Percentiles rank a stretch among this genome's conserved stretches.
These are phyloP conservation scores for Chaetogeoica ovagalla DNA, from an alignment of 2,888 invertebrate species.

Conservation along the genomic window DNA sequence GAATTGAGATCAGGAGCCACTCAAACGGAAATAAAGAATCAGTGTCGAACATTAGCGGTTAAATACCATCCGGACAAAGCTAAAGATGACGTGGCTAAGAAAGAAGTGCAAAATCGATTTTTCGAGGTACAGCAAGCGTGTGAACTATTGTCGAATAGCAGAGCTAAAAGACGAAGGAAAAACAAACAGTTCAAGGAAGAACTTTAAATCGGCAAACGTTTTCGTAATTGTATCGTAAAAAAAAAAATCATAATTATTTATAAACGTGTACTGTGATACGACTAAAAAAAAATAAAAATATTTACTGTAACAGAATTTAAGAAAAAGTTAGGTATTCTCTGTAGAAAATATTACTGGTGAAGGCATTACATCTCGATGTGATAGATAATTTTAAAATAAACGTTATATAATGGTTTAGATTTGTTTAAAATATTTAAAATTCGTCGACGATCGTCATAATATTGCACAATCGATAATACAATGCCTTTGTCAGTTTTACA, in stretches of 20 bases:
- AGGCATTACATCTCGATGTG: background rate
- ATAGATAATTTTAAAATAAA: constrained; percentile 10
- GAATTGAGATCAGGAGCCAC: constrained; percentile 77
- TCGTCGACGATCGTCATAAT: background rate
- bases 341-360: constrained; percentile 10
- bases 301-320: background rate
- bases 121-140: constrained; percentile 94
- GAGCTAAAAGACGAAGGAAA: constrained; percentile 72
- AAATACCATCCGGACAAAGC: constrained; percentile 92
- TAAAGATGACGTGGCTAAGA: constrained; percentile 71
- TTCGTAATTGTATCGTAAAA: constrained; percentile 30
- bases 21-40: constrained; percentile 81
- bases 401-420: background rate
- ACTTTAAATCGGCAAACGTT: constrained; percentile 10
- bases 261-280: constrained; percentile 25
- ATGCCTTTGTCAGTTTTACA: background rate
- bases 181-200: constrained; percentile 66
- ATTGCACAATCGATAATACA: background rate
- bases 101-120: constrained; percentile 79
- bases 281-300: background rate
- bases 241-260: constrained; percentile 30
- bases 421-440: background rate
- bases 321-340: background rate
- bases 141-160: constrained; percentile 82
- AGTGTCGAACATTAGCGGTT: constrained; percentile 79